Evolutionary conservation across 2,888 invertebrate species (phyloP), one percentile per base, ranked within the genome.

Genomic region (Heliconius ethilla): DNA sequence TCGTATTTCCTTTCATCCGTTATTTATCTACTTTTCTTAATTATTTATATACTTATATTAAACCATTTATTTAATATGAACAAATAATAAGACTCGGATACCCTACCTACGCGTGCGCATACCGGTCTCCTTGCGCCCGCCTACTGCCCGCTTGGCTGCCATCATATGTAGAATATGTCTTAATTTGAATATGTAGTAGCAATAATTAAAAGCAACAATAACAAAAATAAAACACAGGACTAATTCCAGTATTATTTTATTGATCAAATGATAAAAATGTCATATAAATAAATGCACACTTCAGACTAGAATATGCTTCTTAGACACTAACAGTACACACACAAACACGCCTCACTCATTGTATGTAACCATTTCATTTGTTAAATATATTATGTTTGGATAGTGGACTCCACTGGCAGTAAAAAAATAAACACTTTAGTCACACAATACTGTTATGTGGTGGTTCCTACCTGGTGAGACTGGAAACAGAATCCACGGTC

Each of bases 181-280:
- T 40, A 33, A 33, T 33, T 33, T 33, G 29, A 33, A 33, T 33
- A 33, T 33, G 33, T 33, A 33, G 33, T 33, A 33, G 55, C 22
- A 55, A 18, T 22, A 69, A 13, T 22, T 27, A 45, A 13, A 13
- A 22, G 2, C 4, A 6, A 25, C 10, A 22, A 3, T 33, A n/a
- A 72, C 25, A 72, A 27, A n/a, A 75, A 80, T 75, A 69, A 80
- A 76, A 78, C 63, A 69, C 25, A 67, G 66, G 7, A 25, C 6
- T 55, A 72, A 18, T 59, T 76, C 65, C 77, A 80, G 73, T 81
- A 82, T 79, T 37, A 75, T 73, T 82, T 79, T 80, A 81, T 82
- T 82, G 66, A 79, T 77, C 69, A 78, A 78, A 78, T 80, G 69
- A 78, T 81, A 81, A 76, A 82, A 82, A 81, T 66, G 67, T 77